These are phyloP conservation scores for Ciconia boyciana DNA, from an alignment of 2,113 vertebrate genomes.

Conservation along the genomic window DNA sequence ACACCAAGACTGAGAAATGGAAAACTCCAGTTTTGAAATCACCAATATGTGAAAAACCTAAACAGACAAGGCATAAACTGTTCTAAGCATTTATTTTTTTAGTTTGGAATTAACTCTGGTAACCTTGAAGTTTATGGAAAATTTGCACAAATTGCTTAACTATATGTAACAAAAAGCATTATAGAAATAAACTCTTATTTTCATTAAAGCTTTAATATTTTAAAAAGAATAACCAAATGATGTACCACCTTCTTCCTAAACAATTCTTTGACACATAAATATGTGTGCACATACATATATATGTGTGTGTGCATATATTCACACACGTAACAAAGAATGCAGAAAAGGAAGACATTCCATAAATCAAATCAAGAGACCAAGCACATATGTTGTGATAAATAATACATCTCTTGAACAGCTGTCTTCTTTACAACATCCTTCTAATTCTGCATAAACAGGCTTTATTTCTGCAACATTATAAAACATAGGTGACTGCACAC, in stretches of 20 bases:
- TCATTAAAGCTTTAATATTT: neutral
- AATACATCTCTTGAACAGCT: neutral
- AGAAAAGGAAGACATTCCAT: neutral
- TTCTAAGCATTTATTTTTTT: neutral
- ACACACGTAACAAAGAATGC: neutral
- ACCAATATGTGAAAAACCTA: neutral
- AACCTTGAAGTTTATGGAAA: neutral
- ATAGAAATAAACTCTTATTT: neutral
- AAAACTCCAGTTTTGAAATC: neutral
- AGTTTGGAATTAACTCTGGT: neutral
- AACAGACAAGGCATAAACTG: neutral
- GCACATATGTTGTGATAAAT: neutral
- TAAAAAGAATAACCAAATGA: neutral
- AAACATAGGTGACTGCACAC: neutral
- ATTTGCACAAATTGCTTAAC: neutral
- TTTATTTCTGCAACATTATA: neutral
- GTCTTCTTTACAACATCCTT: neutral
- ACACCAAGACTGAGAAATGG: fast-evolving
- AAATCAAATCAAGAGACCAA: neutral
- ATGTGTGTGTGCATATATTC: neutral
- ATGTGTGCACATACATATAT: fast-evolving
- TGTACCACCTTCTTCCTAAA: neutral
- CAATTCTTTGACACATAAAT: neutral
- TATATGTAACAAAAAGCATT: neutral
- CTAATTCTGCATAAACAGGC: neutral